phyloP scores from a whole-genome alignment of 2,888 invertebrate genomes.

The Bombyx huttoni region DNA sequence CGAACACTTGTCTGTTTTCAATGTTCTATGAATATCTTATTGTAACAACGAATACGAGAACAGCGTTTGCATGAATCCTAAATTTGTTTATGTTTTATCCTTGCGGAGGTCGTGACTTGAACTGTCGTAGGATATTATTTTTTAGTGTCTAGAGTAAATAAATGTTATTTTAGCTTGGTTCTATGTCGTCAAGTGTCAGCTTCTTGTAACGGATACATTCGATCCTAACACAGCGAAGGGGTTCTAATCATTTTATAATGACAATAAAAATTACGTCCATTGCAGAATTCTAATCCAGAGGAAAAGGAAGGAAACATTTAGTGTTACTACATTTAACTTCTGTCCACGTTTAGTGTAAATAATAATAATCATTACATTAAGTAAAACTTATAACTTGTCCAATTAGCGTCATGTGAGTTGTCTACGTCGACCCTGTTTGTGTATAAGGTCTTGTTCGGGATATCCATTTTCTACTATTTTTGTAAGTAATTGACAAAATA shows the following conservation, averaged over 20 bases:
- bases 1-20: constrained; percentile 22
- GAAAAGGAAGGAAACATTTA: constrained; percentile 62
- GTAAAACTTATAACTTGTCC: neutral
- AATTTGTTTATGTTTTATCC: constrained; percentile 20
- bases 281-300: constrained; percentile 62
- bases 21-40: constrained; percentile 8
- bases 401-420: neutral
- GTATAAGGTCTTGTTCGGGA: neutral
- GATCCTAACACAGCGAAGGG: constrained; percentile 11
- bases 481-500: too few relatives aligned
- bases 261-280: constrained; percentile 57
- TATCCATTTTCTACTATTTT: neutral
- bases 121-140: constrained; percentile 19
- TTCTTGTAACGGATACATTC: constrained; percentile 11
- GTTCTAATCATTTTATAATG: constrained; percentile 27
- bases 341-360: constrained; percentile 31
- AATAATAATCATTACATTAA: constrained; percentile 1
- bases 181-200: constrained; percentile 56
- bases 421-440: neutral
- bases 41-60: constrained; percentile 1
- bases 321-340: constrained; percentile 38
- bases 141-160: constrained; percentile 18
- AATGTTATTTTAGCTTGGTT: constrained; percentile 45
- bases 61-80: constrained; percentile 40
- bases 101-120: constrained; percentile 17